Evolutionary conservation across 2,888 invertebrate genomes (phyloP).

Genomic region (Parnassius smintheus): DNA sequence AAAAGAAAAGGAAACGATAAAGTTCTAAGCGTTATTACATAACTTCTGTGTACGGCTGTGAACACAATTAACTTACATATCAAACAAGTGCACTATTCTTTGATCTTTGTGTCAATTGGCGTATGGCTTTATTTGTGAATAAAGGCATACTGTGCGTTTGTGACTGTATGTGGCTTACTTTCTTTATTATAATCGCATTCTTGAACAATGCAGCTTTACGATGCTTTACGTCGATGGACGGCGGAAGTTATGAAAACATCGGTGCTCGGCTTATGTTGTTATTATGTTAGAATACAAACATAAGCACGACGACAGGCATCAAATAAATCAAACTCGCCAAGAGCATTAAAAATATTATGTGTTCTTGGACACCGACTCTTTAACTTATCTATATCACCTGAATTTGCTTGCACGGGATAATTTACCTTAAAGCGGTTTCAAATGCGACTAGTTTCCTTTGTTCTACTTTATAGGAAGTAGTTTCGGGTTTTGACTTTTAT

Average conservation of each 20-base stretch:
- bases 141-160: slow-evolving; percentile 30
- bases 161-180: slow-evolving; percentile 47
- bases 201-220: slow-evolving; percentile 59
- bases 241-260: slow-evolving; percentile 62
- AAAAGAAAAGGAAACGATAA: not conserved
- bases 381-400: slow-evolving; percentile 19
- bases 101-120: slow-evolving; percentile 19
- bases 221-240: slow-evolving; percentile 45
- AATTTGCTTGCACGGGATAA: slow-evolving; percentile 6
- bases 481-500: slow-evolving; percentile 21
- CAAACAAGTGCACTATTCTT: not conserved
- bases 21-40: slow-evolving; percentile 6
- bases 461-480: slow-evolving; percentile 17
- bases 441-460: slow-evolving; percentile 2
- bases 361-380: slow-evolving; percentile 26
- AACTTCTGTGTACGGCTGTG: not conserved
- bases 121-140: slow-evolving; percentile 15
- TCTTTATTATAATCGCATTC: slow-evolving; percentile 54
- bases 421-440: slow-evolving; percentile 8
- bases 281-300: slow-evolving; percentile 35
- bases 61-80: not conserved
- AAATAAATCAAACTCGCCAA: slow-evolving; percentile 37
- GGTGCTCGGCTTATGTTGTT: slow-evolving; percentile 48
- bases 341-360: slow-evolving; percentile 27
- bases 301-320: slow-evolving; percentile 33